phyloP scores from a whole-genome alignment of 2,797 vertebrate genomes.

The Pogoniulus pusillus region DNA sequence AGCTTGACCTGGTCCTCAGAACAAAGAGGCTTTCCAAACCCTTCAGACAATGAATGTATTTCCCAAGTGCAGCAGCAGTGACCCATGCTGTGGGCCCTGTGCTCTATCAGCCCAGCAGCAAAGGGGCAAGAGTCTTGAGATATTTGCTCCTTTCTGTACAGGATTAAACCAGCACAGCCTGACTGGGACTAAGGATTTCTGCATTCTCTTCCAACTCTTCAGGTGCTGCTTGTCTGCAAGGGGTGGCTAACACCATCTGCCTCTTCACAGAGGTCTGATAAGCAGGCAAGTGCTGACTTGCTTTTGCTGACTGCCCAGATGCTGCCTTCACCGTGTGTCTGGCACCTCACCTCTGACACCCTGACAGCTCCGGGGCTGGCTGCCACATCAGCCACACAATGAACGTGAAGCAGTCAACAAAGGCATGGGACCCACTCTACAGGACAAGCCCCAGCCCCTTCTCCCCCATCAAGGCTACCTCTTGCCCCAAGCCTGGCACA shows the following conservation, averaged over 20 bases:
- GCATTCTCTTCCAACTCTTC: neutral
- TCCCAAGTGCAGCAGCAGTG: neutral
- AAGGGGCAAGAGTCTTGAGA: neutral
- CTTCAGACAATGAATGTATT: neutral
- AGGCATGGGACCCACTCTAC: neutral
- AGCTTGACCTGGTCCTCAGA: neutral
- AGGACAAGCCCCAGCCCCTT: neutral
- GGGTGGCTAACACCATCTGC: neutral
- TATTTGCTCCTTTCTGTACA: neutral
- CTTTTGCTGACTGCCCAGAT: accelerated
- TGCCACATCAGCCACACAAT: accelerated
- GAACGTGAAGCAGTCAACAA: neutral
- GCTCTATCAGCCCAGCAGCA: neutral
- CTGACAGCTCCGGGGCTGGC: neutral
- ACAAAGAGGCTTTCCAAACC: neutral
- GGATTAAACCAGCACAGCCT: neutral
- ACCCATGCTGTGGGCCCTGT: neutral
- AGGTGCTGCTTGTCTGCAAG: neutral
- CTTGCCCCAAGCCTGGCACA: neutral
- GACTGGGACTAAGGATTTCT: neutral
- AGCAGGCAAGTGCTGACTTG: neutral
- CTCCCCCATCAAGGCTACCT: accelerated
- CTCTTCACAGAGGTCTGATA: neutral
- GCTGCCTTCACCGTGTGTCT: neutral
- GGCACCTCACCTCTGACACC: neutral